A percentile compares a stretch with the other conserved stretches of the same genome.
Evolutionary conservation across 1,140 invertebrate genomes (phyloP).

Genomic region (Bicyclus anynana): DNA sequence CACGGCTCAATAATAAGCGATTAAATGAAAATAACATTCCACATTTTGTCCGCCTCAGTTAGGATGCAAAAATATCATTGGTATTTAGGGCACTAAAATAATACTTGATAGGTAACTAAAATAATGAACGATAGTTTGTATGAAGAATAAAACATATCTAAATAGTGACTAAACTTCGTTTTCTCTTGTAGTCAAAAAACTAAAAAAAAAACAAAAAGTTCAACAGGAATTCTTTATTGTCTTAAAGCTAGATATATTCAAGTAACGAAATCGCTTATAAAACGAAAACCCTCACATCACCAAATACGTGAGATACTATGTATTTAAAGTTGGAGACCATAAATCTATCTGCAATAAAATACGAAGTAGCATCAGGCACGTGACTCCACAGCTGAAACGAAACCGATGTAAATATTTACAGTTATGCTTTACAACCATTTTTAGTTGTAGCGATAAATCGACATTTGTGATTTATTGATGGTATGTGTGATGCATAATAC

Average conservation of each 20-base stretch:
- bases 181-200: too few relatives aligned
- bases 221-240: too few relatives aligned
- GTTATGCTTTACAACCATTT: constrained; percentile 32
- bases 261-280: constrained; percentile 2
- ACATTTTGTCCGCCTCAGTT: too few relatives aligned
- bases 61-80: too few relatives aligned
- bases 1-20: too few relatives aligned
- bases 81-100: too few relatives aligned
- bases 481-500: constrained; percentile 2
- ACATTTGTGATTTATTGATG: constrained; percentile 37
- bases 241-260: not conserved
- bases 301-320: constrained; percentile 30
- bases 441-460: constrained; percentile 41
- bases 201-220: too few relatives aligned
- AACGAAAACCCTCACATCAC: constrained; percentile 9
- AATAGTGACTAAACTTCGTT: too few relatives aligned
- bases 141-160: too few relatives aligned
- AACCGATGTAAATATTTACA: constrained; percentile 60
- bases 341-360: constrained; percentile 63
- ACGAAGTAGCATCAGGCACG: constrained; percentile 44
- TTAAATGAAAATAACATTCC: too few relatives aligned
- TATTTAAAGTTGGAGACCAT: constrained; percentile 48
- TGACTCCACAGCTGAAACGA: constrained; percentile 45
- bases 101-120: too few relatives aligned
- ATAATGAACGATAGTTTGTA: too few relatives aligned